Conservation (phyloP, 2,888 invertebrate species). For the Trissonchulus latispiculum region DNA sequence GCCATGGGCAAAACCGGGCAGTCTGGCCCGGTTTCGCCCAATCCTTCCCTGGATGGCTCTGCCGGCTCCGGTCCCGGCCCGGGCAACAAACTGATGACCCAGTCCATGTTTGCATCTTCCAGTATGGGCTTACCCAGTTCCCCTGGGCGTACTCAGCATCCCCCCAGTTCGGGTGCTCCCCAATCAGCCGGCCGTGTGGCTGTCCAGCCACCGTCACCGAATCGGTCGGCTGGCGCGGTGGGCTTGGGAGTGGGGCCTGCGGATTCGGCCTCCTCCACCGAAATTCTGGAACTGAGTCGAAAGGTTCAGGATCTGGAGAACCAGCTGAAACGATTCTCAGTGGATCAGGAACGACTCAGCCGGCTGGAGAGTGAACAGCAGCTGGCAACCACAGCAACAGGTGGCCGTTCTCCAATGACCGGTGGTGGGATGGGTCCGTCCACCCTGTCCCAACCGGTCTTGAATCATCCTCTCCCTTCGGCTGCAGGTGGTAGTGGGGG, state of each 20-base stretch:
- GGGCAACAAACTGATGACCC: neutral
- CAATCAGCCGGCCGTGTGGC: neutral
- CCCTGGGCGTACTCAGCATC: neutral
- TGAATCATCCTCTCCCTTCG: neutral
- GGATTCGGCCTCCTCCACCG: neutral
- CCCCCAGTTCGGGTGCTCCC: neutral
- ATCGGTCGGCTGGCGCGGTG: neutral
- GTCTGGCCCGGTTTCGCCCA: neutral
- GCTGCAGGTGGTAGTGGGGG: no score
- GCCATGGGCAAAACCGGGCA: neutral
- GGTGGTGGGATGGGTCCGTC: neutral
- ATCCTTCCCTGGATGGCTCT: neutral
- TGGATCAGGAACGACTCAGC: conserved; percentile 17
- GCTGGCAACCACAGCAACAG: neutral
- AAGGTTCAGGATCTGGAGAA: neutral
- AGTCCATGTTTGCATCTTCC: neutral
- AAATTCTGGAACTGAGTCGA: neutral
- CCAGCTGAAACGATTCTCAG: conserved; percentile 19
- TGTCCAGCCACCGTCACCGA: neutral
- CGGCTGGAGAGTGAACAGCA: neutral
- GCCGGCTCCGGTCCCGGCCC: neutral
- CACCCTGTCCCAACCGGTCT: neutral
- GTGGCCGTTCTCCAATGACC: no score
- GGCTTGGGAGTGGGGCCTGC: neutral
- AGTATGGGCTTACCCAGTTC: neutral